Evolutionary conservation across 2,797 vertebrate genomes (phyloP).

Genomic region (Crocodylus rhombifer): DNA sequence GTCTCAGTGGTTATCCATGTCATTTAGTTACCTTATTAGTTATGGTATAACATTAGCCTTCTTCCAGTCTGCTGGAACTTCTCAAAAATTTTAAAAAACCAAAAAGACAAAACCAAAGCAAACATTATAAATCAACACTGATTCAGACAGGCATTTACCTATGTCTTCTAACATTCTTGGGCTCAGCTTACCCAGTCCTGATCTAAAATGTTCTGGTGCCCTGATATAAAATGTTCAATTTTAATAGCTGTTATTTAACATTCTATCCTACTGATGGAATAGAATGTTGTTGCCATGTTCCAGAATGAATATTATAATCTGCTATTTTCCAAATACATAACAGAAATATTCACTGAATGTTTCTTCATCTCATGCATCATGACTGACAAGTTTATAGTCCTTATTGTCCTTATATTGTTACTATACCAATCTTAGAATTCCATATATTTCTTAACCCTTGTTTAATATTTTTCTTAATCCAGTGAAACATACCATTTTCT

Average conservation of each 20-base stretch:
- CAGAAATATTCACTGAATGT: not conserved
- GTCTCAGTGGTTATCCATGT: not conserved
- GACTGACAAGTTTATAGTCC: not conserved
- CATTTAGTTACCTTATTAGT: not conserved
- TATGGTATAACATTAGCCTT: not conserved
- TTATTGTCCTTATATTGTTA: not conserved
- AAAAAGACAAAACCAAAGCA: not conserved
- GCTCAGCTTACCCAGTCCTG: too few relatives aligned
- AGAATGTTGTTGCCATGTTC: not conserved
- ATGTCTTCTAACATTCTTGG: not conserved
- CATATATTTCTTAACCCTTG: not conserved
- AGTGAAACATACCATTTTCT: too few relatives aligned
- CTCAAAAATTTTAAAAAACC: not conserved
- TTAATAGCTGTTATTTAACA: not conserved
- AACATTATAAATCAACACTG: not conserved
- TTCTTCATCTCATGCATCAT: not conserved
- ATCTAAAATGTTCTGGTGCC: too few relatives aligned
- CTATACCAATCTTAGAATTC: not conserved
- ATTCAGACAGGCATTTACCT: not conserved
- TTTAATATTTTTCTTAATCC: not conserved
- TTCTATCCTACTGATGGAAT: not conserved
- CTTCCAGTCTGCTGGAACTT: not conserved
- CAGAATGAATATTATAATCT: too few relatives aligned
- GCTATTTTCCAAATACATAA: too few relatives aligned
- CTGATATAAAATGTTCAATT: not conserved